Conservation (phyloP, 2,888 invertebrate species). For the Mechanitis messenoides region DNA sequence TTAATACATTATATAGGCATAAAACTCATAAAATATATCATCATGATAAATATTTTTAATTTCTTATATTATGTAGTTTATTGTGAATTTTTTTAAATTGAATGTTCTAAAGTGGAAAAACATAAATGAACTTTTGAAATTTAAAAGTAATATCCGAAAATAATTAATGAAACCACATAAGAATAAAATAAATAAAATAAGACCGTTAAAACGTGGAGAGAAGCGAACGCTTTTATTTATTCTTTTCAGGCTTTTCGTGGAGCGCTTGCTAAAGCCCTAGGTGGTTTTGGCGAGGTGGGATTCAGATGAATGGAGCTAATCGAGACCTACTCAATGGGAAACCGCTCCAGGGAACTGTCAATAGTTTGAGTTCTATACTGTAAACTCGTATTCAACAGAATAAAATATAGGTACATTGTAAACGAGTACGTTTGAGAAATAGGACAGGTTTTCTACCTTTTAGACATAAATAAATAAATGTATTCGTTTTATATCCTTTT, state of each 20-base stretch:
- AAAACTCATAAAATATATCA: no score
- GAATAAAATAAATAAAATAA: background rate
- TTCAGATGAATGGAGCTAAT: constrained; percentile 33
- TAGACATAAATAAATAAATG: no score
- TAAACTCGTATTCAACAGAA: constrained; percentile 5
- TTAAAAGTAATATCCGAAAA: no score
- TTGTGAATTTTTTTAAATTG: no score
- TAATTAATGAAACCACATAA: no score
- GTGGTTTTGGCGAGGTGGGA: constrained; percentile 34
- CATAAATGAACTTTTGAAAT: no score
- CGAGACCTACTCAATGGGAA: constrained; percentile 34
- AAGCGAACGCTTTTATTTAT: background rate
- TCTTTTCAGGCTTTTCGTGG: constrained; percentile 12
- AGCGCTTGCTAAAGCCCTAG: constrained; percentile 21
- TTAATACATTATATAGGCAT: no score
- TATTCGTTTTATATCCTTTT: no score
- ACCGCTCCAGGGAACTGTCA: constrained; percentile 21
- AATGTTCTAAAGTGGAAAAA: no score
- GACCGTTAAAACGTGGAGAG: background rate
- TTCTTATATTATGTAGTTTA: no score
- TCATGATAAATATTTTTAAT: no score
- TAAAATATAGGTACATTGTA: background rate
- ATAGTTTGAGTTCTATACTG: constrained; percentile 18
- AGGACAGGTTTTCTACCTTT: background rate
- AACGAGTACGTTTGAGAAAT: background rate